Conservation (phyloP, 2,888 invertebrate species). For the Zhengitettix transpicula region DNA sequence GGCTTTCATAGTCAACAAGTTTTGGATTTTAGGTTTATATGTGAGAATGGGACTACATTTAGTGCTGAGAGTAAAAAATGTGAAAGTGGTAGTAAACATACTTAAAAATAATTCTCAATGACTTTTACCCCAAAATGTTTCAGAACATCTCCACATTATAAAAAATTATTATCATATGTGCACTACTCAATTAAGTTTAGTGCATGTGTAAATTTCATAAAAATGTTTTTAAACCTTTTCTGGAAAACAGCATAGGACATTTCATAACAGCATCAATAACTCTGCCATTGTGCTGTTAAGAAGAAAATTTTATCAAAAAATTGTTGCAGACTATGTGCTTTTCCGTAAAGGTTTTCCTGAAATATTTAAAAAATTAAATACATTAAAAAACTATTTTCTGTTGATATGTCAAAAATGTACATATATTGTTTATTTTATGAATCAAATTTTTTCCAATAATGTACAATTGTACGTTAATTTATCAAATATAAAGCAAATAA, state of each 20-base stretch:
- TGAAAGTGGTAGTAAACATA: neutral
- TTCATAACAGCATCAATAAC: neutral
- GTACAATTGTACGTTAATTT: too few species aligned
- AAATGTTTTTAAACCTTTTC: conserved; percentile 5
- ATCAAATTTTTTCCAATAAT: too few species aligned
- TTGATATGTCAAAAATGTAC: neutral
- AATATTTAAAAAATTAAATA: neutral
- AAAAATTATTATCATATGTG: too few species aligned
- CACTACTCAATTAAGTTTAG: neutral
- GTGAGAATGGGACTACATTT: conserved; percentile 37
- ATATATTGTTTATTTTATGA: neutral
- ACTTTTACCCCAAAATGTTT: too few species aligned
- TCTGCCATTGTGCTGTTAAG: neutral
- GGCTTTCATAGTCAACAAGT: conserved; percentile 36
- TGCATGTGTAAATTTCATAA: neutral
- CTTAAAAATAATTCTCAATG: too few species aligned
- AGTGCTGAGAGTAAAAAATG: conserved; percentile 26
- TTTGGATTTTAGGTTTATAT: conserved; percentile 40
- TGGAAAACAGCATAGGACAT: conserved; percentile 8
- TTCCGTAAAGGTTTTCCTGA: conserved; percentile 8
- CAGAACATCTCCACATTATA: too few species aligned
- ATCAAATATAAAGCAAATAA: too few species aligned
- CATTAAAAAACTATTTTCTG: neutral
- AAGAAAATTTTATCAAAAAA: neutral
- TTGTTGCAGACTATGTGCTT: conserved; percentile 4